These are phyloP conservation scores for Andrena bicolor DNA, from an alignment of 2,888 invertebrate species.

Conservation along the genomic window DNA sequence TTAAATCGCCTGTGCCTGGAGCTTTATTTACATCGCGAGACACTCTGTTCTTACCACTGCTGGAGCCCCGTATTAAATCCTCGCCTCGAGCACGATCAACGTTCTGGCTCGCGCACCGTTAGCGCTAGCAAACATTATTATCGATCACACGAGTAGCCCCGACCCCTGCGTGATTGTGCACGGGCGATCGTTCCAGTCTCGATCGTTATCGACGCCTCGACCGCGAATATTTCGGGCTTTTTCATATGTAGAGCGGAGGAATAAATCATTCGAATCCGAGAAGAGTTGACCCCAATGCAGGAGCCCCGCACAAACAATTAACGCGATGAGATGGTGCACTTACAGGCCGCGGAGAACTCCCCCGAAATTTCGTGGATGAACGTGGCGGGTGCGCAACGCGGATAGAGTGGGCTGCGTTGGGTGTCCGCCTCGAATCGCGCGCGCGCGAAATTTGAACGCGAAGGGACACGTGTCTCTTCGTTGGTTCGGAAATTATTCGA, in stretches of 20 bases:
- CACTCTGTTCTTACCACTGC: constrained; percentile 20
- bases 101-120: constrained; percentile 56
- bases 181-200: constrained; percentile 52
- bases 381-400: neutral
- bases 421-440: neutral
- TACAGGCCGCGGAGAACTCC: constrained; percentile 38
- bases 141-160: constrained; percentile 52
- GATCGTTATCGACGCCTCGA: constrained; percentile 53
- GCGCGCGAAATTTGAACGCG: neutral
- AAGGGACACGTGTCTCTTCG: too few species aligned
- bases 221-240: constrained; percentile 51
- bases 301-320: constrained; percentile 62
- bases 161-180: constrained; percentile 47
- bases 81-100: constrained; percentile 62
- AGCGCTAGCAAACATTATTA: constrained; percentile 67
- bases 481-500: too few species aligned
- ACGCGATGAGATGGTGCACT: constrained; percentile 53
- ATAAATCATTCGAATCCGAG: constrained; percentile 70
- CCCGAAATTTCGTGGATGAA: constrained; percentile 2
- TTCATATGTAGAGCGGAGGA: constrained; percentile 69
- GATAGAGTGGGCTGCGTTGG: accelerated
- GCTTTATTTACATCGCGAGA: constrained; percentile 30
- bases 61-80: constrained; percentile 56
- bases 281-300: constrained; percentile 71
- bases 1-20: neutral